These are phyloP conservation scores for Cherax destructor DNA, from an alignment of 1,140 invertebrate species.

Conservation along the genomic window DNA sequence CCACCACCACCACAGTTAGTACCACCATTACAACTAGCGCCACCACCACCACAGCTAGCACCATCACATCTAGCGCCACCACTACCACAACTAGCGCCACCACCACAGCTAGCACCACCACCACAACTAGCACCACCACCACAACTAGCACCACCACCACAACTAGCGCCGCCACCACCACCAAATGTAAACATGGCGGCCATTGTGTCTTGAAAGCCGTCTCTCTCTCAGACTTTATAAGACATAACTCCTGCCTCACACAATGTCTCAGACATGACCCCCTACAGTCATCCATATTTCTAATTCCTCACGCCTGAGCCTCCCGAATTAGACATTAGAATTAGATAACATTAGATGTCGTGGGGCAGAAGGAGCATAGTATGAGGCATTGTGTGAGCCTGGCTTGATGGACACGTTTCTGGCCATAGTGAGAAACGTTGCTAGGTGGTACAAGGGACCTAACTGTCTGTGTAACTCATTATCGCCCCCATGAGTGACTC, in stretches of 20 bases:
- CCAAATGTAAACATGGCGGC: not conserved
- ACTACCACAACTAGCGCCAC: too few species aligned
- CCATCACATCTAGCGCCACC: not conserved
- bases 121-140: too few species aligned
- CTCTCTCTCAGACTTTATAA: not conserved
- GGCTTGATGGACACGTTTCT: not conserved
- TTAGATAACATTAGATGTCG: not conserved
- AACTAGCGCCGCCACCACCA: too few species aligned
- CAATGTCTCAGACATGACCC: not conserved
- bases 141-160: not conserved
- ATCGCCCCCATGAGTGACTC: too few species aligned
- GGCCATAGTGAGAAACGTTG: too few species aligned
- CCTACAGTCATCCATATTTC: not conserved
- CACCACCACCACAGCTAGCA: not conserved
- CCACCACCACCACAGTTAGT: too few species aligned
- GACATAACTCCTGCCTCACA: not conserved
- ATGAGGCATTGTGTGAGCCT: not conserved
- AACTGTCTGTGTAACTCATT: too few species aligned
- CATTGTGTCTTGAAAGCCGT: not conserved
- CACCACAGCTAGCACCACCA: too few species aligned
- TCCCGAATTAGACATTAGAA: slow-evolving; percentile 5
- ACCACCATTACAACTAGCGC: too few species aligned
- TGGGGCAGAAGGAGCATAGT: not conserved
- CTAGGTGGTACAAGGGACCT: too few species aligned
- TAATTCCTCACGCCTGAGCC: not conserved